Evolutionary conservation across 2,888 invertebrate genomes (phyloP).

Genomic region (Drosophila testacea): DNA sequence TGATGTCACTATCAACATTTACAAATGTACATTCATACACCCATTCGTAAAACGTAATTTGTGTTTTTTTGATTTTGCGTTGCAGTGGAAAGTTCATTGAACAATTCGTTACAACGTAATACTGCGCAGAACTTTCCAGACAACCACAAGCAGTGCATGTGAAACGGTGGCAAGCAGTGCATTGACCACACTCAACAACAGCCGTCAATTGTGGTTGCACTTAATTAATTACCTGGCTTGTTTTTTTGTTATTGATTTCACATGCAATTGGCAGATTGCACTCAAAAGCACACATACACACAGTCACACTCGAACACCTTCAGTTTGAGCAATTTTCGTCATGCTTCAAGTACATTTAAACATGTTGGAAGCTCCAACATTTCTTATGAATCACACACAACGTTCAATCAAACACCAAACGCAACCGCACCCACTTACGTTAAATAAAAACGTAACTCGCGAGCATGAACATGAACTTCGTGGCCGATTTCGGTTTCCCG

Average conservation of each 20-base stretch:
- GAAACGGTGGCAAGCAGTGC: conserved; percentile 50
- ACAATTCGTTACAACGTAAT: conserved; percentile 11
- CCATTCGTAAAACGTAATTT: conserved; percentile 26
- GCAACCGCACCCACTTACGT: conserved; percentile 67
- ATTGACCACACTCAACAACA: conserved; percentile 24
- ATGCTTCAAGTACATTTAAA: conserved; percentile 44
- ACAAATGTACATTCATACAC: not conserved
- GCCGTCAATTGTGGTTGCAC: not conserved
- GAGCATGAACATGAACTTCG: conserved; percentile 30
- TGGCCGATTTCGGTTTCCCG: conserved; percentile 4
- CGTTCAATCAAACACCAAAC: conserved; percentile 46
- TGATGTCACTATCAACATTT: conserved; percentile 43
- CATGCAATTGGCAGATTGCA: conserved; percentile 6
- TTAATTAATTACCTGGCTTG: conserved; percentile 7
- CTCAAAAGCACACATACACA: conserved; percentile 2
- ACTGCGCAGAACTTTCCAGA: conserved; percentile 18
- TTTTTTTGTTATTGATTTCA: conserved; percentile 31
- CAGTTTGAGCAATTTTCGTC: conserved; percentile 49
- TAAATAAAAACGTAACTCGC: conserved; percentile 47
- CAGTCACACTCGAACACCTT: conserved; percentile 45
- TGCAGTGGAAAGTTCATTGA: conserved; percentile 44
- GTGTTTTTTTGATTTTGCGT: conserved; percentile 37
- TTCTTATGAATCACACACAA: conserved; percentile 43
- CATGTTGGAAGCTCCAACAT: conserved; percentile 11
- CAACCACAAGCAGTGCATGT: conserved; percentile 22